Evolutionary conservation across 2,888 invertebrate genomes (phyloP).

Genomic region (Lysandra bellargus): DNA sequence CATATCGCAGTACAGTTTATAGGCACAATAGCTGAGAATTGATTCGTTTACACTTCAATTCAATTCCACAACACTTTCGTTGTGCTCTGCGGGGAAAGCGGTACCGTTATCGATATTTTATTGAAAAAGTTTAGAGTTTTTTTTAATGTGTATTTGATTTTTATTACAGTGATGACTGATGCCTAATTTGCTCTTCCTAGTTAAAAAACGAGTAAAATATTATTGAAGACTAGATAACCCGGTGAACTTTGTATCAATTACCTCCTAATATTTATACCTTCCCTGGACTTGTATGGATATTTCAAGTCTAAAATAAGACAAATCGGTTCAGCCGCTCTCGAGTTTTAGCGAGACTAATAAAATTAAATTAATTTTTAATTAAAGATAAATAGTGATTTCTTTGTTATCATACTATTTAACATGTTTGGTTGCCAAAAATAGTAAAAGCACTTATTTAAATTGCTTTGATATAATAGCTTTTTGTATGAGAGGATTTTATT

Average conservation of each 20-base stretch:
- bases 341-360: too few species aligned
- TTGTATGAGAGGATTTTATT: neutral
- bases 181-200: constrained; percentile 18
- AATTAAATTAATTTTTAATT: too few species aligned
- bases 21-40: constrained; percentile 40
- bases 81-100: constrained; percentile 42
- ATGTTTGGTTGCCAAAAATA: neutral
- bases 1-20: constrained; percentile 44
- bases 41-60: constrained; percentile 43
- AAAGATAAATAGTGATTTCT: too few species aligned
- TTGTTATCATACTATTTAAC: too few species aligned
- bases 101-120: constrained; percentile 36
- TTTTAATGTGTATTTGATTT: neutral
- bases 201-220: too few species aligned
- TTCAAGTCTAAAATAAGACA: too few species aligned
- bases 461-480: neutral
- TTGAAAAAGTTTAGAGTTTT: neutral
- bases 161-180: neutral
- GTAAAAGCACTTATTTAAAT: neutral
- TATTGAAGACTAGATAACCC: too few species aligned
- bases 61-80: constrained; percentile 43
- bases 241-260: too few species aligned
- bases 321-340: too few species aligned
- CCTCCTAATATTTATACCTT: too few species aligned
- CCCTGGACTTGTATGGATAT: too few species aligned